These are phyloP conservation scores for Lithophane leautieri DNA, from an alignment of 2,888 invertebrate genomes.

Conservation along the genomic window DNA sequence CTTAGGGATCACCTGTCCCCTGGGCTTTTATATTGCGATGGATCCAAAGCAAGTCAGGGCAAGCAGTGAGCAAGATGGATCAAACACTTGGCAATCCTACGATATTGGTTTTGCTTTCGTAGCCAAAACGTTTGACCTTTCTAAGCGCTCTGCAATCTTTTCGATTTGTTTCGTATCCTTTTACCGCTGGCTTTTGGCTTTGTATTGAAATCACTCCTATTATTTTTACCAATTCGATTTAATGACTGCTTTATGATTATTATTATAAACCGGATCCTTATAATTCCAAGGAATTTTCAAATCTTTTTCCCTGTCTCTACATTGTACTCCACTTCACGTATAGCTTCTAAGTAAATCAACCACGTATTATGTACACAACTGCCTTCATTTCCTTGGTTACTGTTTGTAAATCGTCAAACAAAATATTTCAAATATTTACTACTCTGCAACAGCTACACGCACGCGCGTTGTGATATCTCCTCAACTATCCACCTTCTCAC, in stretches of 20 bases:
- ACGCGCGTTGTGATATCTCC: conserved; percentile 66
- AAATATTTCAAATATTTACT: conserved; percentile 82
- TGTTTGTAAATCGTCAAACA: conserved; percentile 80
- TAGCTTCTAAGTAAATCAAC: conserved; percentile 58
- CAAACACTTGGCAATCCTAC: background rate
- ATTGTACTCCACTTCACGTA: conserved; percentile 23
- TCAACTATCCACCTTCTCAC: conserved; percentile 62
- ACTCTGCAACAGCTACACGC: conserved; percentile 75
- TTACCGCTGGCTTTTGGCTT: background rate
- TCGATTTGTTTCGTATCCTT: conserved; percentile 7
- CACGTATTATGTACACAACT: conserved; percentile 73
- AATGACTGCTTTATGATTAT: background rate
- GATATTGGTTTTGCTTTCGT: background rate
- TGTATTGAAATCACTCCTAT: background rate
- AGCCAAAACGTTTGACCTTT: conserved; percentile 7
- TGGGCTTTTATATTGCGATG: background rate
- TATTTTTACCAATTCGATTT: background rate
- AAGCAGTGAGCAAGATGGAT: too few species aligned
- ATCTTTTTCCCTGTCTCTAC: conserved; percentile 23
- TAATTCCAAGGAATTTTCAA: conserved; percentile 5
- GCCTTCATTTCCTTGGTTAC: conserved; percentile 78
- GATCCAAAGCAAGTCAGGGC: background rate
- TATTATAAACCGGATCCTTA: background rate
- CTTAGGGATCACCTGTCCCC: background rate
- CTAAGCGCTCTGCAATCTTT: background rate